Evolutionary conservation across 2,113 vertebrate species (phyloP).

Genomic region (Melozone crissalis): DNA sequence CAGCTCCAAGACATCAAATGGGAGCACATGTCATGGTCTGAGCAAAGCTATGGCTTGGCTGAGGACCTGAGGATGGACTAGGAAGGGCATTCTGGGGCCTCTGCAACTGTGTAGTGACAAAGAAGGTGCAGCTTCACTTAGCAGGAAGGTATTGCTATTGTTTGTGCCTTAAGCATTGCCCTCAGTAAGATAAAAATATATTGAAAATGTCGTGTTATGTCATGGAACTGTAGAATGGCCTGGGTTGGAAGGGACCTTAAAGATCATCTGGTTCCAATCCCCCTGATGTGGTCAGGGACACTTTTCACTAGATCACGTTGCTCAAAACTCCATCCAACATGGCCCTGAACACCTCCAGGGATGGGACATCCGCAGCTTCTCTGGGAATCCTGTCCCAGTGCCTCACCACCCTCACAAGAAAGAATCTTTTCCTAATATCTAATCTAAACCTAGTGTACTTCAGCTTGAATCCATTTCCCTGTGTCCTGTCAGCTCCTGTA

Average conservation of each 20-base stretch:
- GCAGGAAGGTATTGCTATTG: not conserved
- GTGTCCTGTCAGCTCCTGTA: not conserved
- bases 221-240: not conserved
- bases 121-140: not conserved
- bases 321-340: not conserved
- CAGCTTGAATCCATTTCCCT: no score
- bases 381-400: not conserved
- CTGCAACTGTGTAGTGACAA: not conserved
- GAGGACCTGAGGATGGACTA: not conserved
- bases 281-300: not conserved
- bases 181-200: not conserved
- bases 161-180: not conserved
- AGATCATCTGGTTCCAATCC: not conserved
- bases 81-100: not conserved
- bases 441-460: not conserved
- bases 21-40: not conserved
- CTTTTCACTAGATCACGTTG: not conserved
- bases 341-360: not conserved
- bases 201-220: not conserved
- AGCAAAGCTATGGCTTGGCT: not conserved
- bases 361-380: no score
- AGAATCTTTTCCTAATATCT: not conserved
- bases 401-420: not conserved
- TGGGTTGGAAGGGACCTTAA: not conserved
- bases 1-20: not conserved